phyloP scores from a whole-genome alignment of 1,140 invertebrate genomes.

The Eupeodes corollae region DNA sequence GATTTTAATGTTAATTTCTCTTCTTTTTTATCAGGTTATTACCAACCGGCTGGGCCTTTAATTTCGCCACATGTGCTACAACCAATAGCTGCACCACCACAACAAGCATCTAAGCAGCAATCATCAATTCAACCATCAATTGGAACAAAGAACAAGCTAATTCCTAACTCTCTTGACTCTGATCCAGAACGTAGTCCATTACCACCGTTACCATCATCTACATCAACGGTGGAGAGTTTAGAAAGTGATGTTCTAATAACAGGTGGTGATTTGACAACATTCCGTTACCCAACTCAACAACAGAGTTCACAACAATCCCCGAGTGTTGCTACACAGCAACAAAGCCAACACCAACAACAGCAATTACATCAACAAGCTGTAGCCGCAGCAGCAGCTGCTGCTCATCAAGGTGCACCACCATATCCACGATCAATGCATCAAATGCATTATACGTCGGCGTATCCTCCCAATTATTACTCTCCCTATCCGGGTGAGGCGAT shows the following conservation, averaged over 20 bases:
- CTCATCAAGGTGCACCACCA: conserved; percentile 36
- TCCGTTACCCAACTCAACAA: conserved; percentile 12
- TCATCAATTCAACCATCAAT: conserved; percentile 15
- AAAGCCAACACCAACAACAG: conserved; percentile 31
- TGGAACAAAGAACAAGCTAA: conserved; percentile 2
- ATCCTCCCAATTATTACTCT: conserved; percentile 43
- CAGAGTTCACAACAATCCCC: conserved; percentile 5
- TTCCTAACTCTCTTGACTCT: conserved; percentile 8
- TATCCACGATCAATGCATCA: conserved; percentile 34
- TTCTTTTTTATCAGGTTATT: conserved; percentile 55
- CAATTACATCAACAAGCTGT: conserved; percentile 35
- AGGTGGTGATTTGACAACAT: conserved; percentile 13
- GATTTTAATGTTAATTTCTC: too few species aligned
- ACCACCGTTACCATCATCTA: conserved; percentile 15
- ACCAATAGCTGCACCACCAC: conserved; percentile 35
- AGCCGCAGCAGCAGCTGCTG: conserved; percentile 39
- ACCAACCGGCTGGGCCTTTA: conserved; percentile 76
- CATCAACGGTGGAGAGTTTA: conserved; percentile 34
- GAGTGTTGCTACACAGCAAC: conserved; percentile 12
- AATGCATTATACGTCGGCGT: conserved; percentile 36
- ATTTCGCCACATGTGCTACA: conserved; percentile 55
- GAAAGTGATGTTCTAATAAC: conserved; percentile 38
- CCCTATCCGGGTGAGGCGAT: conserved; percentile 38
- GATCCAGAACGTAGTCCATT: conserved; percentile 10
- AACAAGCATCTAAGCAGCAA: conserved; percentile 10